These are phyloP conservation scores for Drosophila repletoides DNA, from an alignment of 1,140 invertebrate genomes.

Conservation along the genomic window DNA sequence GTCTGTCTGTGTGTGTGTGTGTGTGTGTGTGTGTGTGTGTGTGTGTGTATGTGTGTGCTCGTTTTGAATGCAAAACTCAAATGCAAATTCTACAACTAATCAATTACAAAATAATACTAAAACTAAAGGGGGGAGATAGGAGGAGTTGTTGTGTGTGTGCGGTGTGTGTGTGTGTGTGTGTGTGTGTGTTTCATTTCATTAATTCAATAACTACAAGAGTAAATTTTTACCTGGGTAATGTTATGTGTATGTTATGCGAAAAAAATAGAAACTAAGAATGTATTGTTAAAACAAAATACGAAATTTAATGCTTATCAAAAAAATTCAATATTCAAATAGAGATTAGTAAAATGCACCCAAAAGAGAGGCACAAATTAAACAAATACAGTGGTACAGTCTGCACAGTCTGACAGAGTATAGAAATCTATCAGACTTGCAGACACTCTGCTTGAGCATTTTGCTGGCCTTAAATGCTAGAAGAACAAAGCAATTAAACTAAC, in stretches of 20 bases:
- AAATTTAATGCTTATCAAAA: too few relatives aligned
- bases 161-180: background rate
- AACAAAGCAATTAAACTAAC: constrained; percentile 17
- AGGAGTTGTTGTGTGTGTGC: background rate
- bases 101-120: constrained; percentile 64
- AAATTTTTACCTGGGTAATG: constrained; percentile 17
- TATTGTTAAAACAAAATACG: background rate
- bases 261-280: background rate
- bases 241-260: constrained; percentile 12
- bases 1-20: constrained; percentile 10
- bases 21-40: constrained; percentile 27
- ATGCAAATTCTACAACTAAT: constrained; percentile 73
- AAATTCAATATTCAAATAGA: background rate
- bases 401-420: background rate
- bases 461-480: constrained; percentile 17
- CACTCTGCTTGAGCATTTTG: constrained; percentile 25
- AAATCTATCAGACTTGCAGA: background rate
- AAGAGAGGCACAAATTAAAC: background rate
- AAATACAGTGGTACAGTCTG: constrained; percentile 13
- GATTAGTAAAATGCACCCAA: constrained; percentile 10
- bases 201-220: constrained; percentile 20
- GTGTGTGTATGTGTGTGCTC: constrained; percentile 1
- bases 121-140: constrained; percentile 10
- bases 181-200: constrained; percentile 1
- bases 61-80: constrained; percentile 57